Percentiles rank a stretch among this genome's conserved stretches.
phyloP scores from a whole-genome alignment of 2,888 invertebrate species.

The Lepidochrysops patricia region DNA sequence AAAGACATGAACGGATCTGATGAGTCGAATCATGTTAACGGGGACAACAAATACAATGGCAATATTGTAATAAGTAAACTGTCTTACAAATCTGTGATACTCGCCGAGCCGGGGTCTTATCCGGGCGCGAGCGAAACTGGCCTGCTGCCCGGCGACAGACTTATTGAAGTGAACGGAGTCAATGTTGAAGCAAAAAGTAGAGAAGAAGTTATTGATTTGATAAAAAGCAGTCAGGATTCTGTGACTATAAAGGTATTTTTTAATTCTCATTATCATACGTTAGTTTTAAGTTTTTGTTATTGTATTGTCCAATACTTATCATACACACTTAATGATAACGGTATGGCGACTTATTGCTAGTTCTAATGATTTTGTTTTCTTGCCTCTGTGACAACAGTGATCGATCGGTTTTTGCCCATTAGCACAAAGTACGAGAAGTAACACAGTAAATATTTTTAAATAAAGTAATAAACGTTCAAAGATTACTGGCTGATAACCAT shows the following conservation, averaged over 20 bases:
- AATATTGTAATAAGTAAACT: slow-evolving; percentile 56
- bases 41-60: slow-evolving; percentile 53
- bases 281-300: neutral
- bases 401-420: neutral
- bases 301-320: neutral
- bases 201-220: slow-evolving; percentile 95
- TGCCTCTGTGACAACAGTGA: neutral
- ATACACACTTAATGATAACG: neutral
- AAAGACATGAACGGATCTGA: slow-evolving; percentile 47
- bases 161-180: slow-evolving; percentile 92
- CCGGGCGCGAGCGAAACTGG: slow-evolving; percentile 86
- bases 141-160: slow-evolving; percentile 93
- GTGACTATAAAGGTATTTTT: slow-evolving; percentile 85
- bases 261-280: neutral
- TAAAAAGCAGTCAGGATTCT: slow-evolving; percentile 87
- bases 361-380: neutral
- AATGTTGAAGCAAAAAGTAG: slow-evolving; percentile 89
- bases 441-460: neutral
- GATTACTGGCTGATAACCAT: neutral
- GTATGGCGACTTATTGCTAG: neutral
- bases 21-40: slow-evolving; percentile 46
- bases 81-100: slow-evolving; percentile 83
- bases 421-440: neutral
- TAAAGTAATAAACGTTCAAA: neutral
- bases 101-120: slow-evolving; percentile 92